Evolutionary conservation across 2,113 vertebrate genomes (phyloP).

Genomic region (Oryzias curvinotus): DNA sequence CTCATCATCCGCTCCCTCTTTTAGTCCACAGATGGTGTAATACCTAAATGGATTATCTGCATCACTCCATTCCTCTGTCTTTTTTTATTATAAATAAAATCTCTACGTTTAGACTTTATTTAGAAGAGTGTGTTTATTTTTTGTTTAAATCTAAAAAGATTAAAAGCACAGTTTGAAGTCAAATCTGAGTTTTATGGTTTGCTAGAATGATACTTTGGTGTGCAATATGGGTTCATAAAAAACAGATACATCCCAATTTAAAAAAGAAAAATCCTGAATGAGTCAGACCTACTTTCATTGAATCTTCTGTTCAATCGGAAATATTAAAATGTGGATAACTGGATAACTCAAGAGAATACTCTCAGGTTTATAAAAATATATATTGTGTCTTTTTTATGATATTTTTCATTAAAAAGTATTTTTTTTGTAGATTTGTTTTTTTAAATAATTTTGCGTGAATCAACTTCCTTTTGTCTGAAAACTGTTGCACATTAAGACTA

Average conservation of each 20-base stretch:
- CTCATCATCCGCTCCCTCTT: slow-evolving; percentile 35
- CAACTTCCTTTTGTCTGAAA: no score
- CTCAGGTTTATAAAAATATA: no score
- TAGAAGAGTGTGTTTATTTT: slow-evolving; percentile 54
- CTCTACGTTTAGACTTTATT: slow-evolving; percentile 37
- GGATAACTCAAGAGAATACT: no score
- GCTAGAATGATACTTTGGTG: slow-evolving; percentile 55
- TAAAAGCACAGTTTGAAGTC: slow-evolving; percentile 24
- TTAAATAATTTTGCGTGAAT: no score
- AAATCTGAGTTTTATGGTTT: slow-evolving; percentile 40
- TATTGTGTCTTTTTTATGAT: no score
- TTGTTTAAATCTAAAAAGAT: slow-evolving; percentile 2
- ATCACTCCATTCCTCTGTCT: slow-evolving; percentile 41
- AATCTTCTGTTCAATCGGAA: slow-evolving; percentile 34
- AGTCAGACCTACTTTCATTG: slow-evolving; percentile 30
- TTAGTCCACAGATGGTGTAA: slow-evolving; percentile 39
- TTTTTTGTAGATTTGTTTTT: no score
- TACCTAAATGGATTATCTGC: slow-evolving; percentile 68
- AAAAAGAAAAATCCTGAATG: slow-evolving; percentile 19
- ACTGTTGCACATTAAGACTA: no score
- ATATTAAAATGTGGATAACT: slow-evolving; percentile 12
- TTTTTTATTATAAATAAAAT: slow-evolving; percentile 46
- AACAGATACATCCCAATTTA: slow-evolving; percentile 34
- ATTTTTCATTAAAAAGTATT: no score
- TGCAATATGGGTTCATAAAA: slow-evolving; percentile 62